Base-by-base conservation (phyloP, 2,113 vertebrate genomes). In the Phalacrocorax pelagicus region DNA sequence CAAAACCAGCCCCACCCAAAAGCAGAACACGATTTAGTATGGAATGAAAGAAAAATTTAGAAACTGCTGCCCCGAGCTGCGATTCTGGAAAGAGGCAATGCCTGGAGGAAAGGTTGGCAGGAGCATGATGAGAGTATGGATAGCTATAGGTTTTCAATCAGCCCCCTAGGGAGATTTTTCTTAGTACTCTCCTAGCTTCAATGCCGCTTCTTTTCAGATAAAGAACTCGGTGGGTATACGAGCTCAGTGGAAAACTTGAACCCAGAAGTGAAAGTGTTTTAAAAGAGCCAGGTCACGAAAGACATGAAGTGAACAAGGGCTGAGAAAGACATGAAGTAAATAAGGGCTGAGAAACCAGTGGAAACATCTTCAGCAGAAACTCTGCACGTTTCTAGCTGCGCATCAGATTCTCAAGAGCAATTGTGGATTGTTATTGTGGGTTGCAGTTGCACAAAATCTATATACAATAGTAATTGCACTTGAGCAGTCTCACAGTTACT, bases 211-310 rank as follows among this genome's bases (percentile, higher is more conserved):
- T 72, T 29, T 65, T 89, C 42, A 29, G 51, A 24, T 61, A 70
- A 66, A 83, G 34, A 19, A 20, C 27, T 73, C 0, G 0, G n/a
- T 58, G 34, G 5, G 3, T 69, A 5, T 61, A 34, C 0, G 10
- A 80, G 18, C 13, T 86, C 10, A 65, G 61, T 19, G 29, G 42
- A 34, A 57, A 83, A 77, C 20, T 3, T 86, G 30, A 83, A 73
- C 7, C 3, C 54, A 86, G 23, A 94, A 88, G 30, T 49, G 34
- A 81, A 90, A 40, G 16, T 26, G 21, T 6, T 58, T 81, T 70
- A 6, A 8, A 83, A 69, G 22, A 84, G 1, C 22, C 30, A 46
- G 55, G 6, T 57, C 54, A 86, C 63, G 36, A 77, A 88, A 47
- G 42, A 77, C 4, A 73, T 38, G 42, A 18, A 19, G 19, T 36